Base-by-base conservation (phyloP, 2,113 vertebrate species). In the Holacanthus passer region DNA sequence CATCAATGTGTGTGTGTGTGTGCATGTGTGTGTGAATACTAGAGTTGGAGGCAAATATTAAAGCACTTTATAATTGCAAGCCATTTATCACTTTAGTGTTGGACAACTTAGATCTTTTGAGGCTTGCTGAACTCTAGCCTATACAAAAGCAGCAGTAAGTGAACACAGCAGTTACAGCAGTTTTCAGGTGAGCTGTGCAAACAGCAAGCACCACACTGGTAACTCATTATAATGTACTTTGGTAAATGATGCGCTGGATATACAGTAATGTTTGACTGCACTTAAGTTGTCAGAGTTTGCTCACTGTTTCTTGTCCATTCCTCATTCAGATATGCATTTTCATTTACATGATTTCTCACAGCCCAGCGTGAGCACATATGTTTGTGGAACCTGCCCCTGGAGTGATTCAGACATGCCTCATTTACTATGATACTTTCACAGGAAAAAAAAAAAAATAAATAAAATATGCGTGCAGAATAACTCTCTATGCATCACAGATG, bases 371-470 rank as follows among this genome's bases (percentile, higher is more conserved):
- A 47, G 7, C 48, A 47, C 43, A 78, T 27, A 16, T 65, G 29
- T 45, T 63, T 55, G 17, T 47, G 48, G 29, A 45, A 22, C 7
- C 1, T 31, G 4, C 16, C 3, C 3, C 24, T 7, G 48, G 10
- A 55, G 20, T 29, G 62, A 66, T 50, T 60, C 20, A 52, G 13
- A 35, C 14, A 35, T n/a, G 39, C 29, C 31, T 80, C 50, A 73
- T n/a, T 69, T 60, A 50, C n/a, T 13, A 56, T 17, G 3, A 20
- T 56, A 14, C 22, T 31, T 16, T 63, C 20, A 71, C 19, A 24
- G 48, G 35, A 45, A 79, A 62, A 17, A 43, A 17, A 24, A 37
- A 45, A 45, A 79, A 62, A 17, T 53, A 17, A 29, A 22, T 12
- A n/a, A 50, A 64, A 60, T 47, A 43, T 22, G 22, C 7, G 32